phyloP scores from a whole-genome alignment of 2,888 invertebrate genomes.

The Lithophane socia region DNA sequence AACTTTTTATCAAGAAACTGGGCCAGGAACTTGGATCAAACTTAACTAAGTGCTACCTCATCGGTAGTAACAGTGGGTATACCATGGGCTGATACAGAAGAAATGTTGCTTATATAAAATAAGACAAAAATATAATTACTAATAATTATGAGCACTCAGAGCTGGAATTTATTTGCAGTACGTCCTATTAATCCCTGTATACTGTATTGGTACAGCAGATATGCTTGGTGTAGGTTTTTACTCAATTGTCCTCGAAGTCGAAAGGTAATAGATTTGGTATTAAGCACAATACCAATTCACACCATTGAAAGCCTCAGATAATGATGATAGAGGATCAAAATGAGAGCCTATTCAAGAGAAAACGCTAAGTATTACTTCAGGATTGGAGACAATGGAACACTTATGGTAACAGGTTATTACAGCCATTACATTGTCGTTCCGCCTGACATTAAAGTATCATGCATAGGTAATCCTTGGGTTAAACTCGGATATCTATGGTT shows the following conservation, averaged over 20 bases:
- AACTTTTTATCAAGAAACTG: background rate
- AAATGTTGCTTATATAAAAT: background rate
- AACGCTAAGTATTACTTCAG: conserved; percentile 1
- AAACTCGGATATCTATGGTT: background rate
- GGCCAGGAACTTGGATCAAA: background rate
- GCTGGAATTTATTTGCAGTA: background rate
- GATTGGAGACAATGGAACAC: conserved; percentile 18
- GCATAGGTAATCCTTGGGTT: conserved; percentile 10
- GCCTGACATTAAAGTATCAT: conserved; percentile 22
- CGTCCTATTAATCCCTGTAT: background rate
- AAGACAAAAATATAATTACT: background rate
- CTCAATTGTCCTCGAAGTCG: background rate
- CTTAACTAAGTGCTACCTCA: background rate
- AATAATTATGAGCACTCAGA: background rate
- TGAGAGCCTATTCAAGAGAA: background rate
- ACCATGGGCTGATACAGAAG: no score
- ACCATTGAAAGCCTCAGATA: background rate
- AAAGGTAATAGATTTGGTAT: background rate
- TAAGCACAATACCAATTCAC: background rate
- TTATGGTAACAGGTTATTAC: conserved; percentile 37
- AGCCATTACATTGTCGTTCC: conserved; percentile 14
- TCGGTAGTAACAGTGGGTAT: no score
- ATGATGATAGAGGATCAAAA: background rate
- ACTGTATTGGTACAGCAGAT: background rate
- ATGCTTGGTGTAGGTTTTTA: background rate